Conservation (phyloP, 2,113 vertebrate genomes). For the Heterocephalus glaber region DNA sequence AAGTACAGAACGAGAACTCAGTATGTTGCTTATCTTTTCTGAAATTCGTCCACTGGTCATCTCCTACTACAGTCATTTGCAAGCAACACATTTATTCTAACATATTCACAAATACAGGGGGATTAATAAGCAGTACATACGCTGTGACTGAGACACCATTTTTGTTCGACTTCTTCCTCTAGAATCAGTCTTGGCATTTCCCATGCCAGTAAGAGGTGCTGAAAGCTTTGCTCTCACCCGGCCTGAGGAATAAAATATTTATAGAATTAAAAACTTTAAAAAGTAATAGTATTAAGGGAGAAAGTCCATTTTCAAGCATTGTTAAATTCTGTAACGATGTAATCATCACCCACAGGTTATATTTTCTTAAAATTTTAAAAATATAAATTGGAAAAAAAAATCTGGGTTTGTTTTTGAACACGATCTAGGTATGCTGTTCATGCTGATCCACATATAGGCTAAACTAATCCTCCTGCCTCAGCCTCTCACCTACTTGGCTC, state of each 20-base stretch:
- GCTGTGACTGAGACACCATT: conserved; percentile 98
- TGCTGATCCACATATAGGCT: background rate
- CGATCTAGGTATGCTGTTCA: background rate
- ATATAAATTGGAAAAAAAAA: background rate
- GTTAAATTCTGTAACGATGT: conserved; percentile 41
- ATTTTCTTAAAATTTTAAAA: conserved; percentile 42
- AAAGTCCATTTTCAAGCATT: background rate
- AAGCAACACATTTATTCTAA: conserved; percentile 69
- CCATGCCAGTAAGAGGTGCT: conserved; percentile 84
- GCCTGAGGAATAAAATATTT: conserved; percentile 84
- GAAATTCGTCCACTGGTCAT: conserved; percentile 83
- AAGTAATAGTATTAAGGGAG: background rate
- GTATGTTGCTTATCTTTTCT: conserved; percentile 80
- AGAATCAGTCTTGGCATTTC: conserved; percentile 92
- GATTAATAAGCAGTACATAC: conserved; percentile 87
- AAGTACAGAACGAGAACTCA: conserved; percentile 91
- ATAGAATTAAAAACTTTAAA: conserved; percentile 49
- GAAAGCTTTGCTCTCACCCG: conserved; percentile 94
- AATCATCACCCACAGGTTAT: background rate
- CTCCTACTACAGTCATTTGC: conserved; percentile 32
- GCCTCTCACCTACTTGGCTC: background rate
- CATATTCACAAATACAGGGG: background rate
- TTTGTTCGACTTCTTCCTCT: conserved; percentile 95
- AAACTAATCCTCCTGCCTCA: background rate
- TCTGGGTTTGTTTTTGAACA: background rate